Percentiles rank a stretch among this genome's conserved stretches.
These are phyloP conservation scores for Protodeltote pygarga DNA, from an alignment of 2,888 invertebrate genomes.

Conservation along the genomic window DNA sequence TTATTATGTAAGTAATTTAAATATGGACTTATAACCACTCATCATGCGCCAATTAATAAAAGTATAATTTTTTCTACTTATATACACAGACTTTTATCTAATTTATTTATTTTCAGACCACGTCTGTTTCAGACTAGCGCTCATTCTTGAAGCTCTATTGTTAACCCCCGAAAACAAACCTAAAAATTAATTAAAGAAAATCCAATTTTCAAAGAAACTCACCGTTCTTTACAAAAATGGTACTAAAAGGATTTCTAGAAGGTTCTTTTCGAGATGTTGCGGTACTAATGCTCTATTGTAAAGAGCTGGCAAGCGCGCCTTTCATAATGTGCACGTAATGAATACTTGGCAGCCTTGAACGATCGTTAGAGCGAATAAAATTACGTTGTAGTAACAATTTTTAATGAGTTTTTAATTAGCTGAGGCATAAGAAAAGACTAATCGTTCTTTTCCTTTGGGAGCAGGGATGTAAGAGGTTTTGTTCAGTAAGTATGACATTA, in stretches of 20 bases:
- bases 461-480: too few species aligned
- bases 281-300: conserved; percentile 38
- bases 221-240: conserved; percentile 14
- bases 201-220: conserved; percentile 14
- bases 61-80: too few species aligned
- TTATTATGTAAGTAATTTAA: too few species aligned
- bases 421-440: too few species aligned
- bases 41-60: too few species aligned
- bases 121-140: too few species aligned
- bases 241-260: conserved; percentile 23
- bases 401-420: background rate
- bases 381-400: conserved; percentile 2
- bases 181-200: conserved; percentile 17
- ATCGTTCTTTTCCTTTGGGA: too few species aligned
- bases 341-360: conserved; percentile 41
- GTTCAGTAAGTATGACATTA: too few species aligned
- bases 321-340: conserved; percentile 35
- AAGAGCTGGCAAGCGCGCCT: conserved; percentile 25
- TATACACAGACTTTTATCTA: too few species aligned
- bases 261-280: conserved; percentile 26
- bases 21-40: too few species aligned
- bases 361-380: conserved; percentile 2
- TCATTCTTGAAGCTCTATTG: background rate
- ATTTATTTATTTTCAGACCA: too few species aligned
- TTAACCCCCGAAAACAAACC: background rate